Evolutionary conservation across 2,797 vertebrate species (phyloP).

Genomic region (Semotilus atromaculatus): DNA sequence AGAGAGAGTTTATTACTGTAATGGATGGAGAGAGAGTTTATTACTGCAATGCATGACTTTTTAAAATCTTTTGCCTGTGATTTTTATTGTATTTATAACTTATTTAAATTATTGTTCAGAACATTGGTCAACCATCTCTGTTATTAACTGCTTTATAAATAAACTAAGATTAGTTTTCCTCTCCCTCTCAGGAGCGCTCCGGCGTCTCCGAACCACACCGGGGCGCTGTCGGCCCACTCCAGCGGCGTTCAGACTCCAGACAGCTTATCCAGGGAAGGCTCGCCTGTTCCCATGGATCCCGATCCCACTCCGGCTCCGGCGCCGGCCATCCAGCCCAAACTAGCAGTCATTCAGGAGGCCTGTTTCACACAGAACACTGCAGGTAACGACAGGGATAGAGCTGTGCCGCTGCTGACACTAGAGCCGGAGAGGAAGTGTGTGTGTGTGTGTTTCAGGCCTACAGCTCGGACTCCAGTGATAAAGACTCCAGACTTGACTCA

Average conservation of each 20-base stretch:
- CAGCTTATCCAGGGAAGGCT: conserved; percentile 95
- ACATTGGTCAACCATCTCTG: neutral
- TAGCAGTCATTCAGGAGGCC: conserved; percentile 94
- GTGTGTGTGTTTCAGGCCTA: too few species aligned
- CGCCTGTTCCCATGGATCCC: conserved; percentile 90
- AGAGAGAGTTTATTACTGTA: too few species aligned
- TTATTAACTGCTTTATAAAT: neutral
- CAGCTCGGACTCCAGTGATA: too few species aligned
- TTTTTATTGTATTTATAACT: neutral
- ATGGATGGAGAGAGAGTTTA: too few species aligned
- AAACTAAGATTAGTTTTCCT: neutral
- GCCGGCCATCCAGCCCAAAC: conserved; percentile 86
- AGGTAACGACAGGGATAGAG: conserved; percentile 66
- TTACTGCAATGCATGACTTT: neutral
- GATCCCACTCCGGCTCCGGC: conserved; percentile 69
- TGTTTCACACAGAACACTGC: conserved; percentile 93
- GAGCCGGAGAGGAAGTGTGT: too few species aligned
- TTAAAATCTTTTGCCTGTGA: neutral
- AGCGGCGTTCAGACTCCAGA: conserved; percentile 97
- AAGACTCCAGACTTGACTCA: too few species aligned
- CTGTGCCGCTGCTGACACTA: too few species aligned
- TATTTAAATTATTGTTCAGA: neutral
- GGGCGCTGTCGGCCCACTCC: conserved; percentile 92
- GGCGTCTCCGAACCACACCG: conserved; percentile 95
- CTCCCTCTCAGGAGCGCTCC: conserved; percentile 90